Evolutionary conservation across 2,888 invertebrate species (phyloP), one percentile per base, ranked within the genome.

Genomic region (Reticulitermes lucifugus): DNA sequence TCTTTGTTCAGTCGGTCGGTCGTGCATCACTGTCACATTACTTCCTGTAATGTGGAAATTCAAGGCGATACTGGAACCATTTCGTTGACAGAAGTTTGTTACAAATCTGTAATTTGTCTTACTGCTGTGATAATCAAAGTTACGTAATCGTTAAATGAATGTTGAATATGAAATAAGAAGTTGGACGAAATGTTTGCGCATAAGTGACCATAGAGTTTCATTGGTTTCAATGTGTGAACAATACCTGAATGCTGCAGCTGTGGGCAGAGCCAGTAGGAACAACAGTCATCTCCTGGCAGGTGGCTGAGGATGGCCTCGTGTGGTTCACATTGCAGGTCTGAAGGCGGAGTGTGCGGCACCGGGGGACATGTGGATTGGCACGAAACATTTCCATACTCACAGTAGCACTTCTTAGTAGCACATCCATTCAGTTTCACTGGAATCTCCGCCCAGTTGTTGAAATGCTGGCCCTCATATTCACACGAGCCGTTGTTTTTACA

Each of bases 401-500:
- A 98, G 90, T 95, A 96, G 89, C 98, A 98, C 88, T 95, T 93
- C 88, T 96, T 94, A 87, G 97, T 25, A 96, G 89, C 98, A 25
- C 25, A 98, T 83, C 97, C 90, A 21, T 96, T 96, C 5, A 97
- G 91, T 84, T 95, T 94, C 14, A 93, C 91, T 0, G 98, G 97
- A 79, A 98, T 94, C 88, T 95, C 85, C 14, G 79, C 85, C 85
- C 86, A 87, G 86, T 87, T 84, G 83, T 90, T 90, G 89, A 91
- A 92, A 84, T 89, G 90, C 71, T 93, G 91, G 70, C 95, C 96
- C 87, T 95, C 94, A 89, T 95, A 96, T 83, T 92, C 91, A 89
- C 98, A 98, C 0, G 96, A 96, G 0, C 97, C 97, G 89, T 97
- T 97, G 89, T 95, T 95, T 86, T 95, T 93, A 88, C 97, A 97